Conservation (phyloP, 2,797 vertebrate species). For the Eulemur coronatus region DNA sequence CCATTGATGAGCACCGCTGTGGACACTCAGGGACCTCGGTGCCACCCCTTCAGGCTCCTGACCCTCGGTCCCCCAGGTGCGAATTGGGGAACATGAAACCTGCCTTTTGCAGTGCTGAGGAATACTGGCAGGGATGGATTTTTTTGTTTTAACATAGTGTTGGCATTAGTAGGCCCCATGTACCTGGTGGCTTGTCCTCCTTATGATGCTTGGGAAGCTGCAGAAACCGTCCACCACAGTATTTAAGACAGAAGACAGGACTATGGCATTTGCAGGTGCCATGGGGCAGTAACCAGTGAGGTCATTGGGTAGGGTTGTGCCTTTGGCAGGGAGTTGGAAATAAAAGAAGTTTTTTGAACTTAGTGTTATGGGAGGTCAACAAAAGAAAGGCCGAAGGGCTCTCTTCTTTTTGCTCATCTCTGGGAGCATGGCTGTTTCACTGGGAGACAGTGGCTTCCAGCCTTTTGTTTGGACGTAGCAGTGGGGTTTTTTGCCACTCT, state of each 20-base stretch:
- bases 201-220: background rate
- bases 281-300: background rate
- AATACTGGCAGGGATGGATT: background rate
- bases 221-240: background rate
- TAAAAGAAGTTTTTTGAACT: background rate
- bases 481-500: background rate
- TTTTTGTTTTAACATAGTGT: background rate
- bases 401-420: background rate
- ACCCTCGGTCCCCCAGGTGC: background rate
- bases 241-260: background rate
- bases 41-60: background rate
- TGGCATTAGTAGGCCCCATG: background rate
- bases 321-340: background rate
- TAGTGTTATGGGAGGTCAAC: background rate
- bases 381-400: fast-evolving
- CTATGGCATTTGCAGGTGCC: background rate
- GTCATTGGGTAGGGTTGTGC: background rate
- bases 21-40: background rate
- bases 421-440: background rate
- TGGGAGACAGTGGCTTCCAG: slow-evolving; percentile 64
- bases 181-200: background rate
- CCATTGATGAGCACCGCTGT: too few species aligned
- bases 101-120: background rate
- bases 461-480: slow-evolving; percentile 71
- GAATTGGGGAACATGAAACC: background rate